Evolutionary conservation across 2,888 invertebrate species (phyloP), one percentile per base, ranked within the genome.

Genomic region (Elmis aenea): DNA sequence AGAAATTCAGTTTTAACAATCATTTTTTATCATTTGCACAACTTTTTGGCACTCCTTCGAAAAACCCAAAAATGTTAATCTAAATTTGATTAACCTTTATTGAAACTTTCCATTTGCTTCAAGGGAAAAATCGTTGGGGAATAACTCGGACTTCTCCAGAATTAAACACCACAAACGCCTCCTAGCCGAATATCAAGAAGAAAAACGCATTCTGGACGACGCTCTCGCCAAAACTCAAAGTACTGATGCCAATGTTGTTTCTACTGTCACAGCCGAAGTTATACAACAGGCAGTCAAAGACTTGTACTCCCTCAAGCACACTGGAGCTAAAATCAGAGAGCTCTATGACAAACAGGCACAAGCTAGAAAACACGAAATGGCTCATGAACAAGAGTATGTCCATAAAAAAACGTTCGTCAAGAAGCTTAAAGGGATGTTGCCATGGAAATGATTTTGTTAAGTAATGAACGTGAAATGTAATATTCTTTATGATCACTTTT

Each of bases 121-220:
- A 31, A 52, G 52, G 9, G 50, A 50, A 29, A 42, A 42, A 13
- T 31, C 33, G 10, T 24, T 38, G 2, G 48, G 47, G 5, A n/a
- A 27, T 2, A 6, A 42, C 16, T 24, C 34, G n/a, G 32, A 49
- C 23, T 20, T 16, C 3, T 29, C 35, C 3, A 16, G 36, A 3
- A 26, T 50, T 5, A 28, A 38, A 14, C 33, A 41, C 9, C 44
- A 42, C 14, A 26, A 39, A 21, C 32, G 45, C 2, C 23, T 52
- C 21, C 37, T 49, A 20, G 41, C 24, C 11, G 35, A 40, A 15
- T 48, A 52, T 16, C 26, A 41, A 5, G 33, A 50, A 25, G 47
- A 52, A 25, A 50, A 46, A 15, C 21, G 27, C 6, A 20, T 47
- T 10, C 25, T 52, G 13, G 46, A 52, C 2, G 13, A 35, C 5